Base-by-base conservation (phyloP, 2,113 vertebrate genomes). In the Paramisgurnus dabryanus region DNA sequence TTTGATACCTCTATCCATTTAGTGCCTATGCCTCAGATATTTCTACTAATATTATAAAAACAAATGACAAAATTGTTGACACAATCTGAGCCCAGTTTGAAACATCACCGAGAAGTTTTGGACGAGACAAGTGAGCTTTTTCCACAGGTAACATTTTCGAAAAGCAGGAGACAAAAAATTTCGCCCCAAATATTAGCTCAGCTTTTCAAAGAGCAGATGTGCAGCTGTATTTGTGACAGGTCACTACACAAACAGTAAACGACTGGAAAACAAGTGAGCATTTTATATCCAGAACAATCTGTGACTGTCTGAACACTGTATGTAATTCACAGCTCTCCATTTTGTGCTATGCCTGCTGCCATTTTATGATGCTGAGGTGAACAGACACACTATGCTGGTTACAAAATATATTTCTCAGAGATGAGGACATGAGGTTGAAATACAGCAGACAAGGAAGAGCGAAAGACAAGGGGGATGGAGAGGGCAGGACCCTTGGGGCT, bases 281-380 rank as follows among this genome's bases (percentile, higher is more conserved):
- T 57, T 55, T 2, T 6, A n/a, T 1, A 55, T 70, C 7, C 27
- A 70, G 9, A 50, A 12, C 9, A 4, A 53, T 71, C 22, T 34
- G 27, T 53, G 17, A 5, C 10, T 61, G 11, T 49, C 58, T 27
- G 2, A 27, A 12, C 60, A 64, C 27, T 10, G 27, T 40, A 13
- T 27, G 41, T 10, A 76, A 40, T 45, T 39, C 58, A 34, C n/a
- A 34, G 12, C 39, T 78, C 80, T 77, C 75, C 80, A 77, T 72
- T 78, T 78, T 72, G 80, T 58, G 47, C 2, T 50, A 27, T 6
- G n/a, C 7, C 22, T 77, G 75, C 75, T 78, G 80, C 80, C 80
- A 78, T 78, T 82, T 82, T 82, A 78, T 22, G 11, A 45, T n/a
- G 55, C 67, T 70, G 61, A 76, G 43, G 58, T 64, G 45, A 76